phyloP scores from a whole-genome alignment of 2,797 vertebrate species.

The Synanceia verrucosa region DNA sequence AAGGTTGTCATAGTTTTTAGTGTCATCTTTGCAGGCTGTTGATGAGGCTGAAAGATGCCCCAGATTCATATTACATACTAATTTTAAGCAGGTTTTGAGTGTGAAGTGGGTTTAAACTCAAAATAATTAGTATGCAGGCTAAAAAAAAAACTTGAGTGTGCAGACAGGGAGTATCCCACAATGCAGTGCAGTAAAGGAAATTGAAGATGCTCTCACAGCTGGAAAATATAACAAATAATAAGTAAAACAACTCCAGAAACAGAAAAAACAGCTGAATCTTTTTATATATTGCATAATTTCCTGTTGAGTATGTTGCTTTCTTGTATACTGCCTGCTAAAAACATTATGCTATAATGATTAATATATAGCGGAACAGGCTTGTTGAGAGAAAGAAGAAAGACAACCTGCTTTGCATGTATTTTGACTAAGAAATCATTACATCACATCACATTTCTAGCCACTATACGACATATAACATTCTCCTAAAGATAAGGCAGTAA shows the following conservation, averaged over 20 bases:
- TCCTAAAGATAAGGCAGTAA: background rate
- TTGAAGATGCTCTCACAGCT: background rate
- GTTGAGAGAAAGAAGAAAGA: background rate
- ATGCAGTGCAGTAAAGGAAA: background rate
- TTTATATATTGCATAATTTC: background rate
- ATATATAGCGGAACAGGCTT: background rate
- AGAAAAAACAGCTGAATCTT: background rate
- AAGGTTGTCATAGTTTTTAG: background rate
- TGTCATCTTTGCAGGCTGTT: background rate
- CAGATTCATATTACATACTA: background rate
- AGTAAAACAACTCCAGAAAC: background rate
- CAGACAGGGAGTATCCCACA: background rate
- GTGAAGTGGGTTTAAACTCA: background rate
- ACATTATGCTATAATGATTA: background rate
- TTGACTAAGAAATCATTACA: background rate
- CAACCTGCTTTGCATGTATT: background rate
- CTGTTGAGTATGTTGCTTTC: background rate
- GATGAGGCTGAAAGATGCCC: background rate
- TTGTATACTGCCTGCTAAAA: background rate
- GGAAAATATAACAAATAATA: background rate
- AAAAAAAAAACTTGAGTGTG: background rate
- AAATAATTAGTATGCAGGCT: background rate
- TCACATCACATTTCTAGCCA: background rate
- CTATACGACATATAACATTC: background rate
- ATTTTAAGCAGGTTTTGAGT: background rate